phyloP scores from a whole-genome alignment of 2,888 invertebrate species.

The Chironomus riparius region DNA sequence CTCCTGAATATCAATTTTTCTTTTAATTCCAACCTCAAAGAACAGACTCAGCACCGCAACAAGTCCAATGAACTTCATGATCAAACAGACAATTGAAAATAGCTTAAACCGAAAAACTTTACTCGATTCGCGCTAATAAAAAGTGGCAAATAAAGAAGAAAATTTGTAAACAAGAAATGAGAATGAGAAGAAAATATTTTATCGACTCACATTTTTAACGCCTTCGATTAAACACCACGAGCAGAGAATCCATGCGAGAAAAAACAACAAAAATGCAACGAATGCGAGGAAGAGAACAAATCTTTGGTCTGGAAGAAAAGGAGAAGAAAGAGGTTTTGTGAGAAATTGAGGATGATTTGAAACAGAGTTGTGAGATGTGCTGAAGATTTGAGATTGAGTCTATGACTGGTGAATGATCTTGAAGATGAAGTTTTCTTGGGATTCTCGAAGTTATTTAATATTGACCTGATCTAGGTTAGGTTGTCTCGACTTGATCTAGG shows the following conservation, averaged over 20 bases:
- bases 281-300: not conserved
- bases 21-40: not conserved
- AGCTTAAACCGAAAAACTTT: not conserved
- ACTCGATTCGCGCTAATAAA: not conserved
- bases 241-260: not conserved
- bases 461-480: too few species aligned
- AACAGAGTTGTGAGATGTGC: too few species aligned
- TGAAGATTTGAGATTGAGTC: too few species aligned
- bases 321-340: not conserved
- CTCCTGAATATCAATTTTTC: not conserved
- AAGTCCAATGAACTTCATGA: not conserved
- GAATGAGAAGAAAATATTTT: not conserved
- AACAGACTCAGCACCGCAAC: not conserved
- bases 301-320: not conserved
- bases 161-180: not conserved
- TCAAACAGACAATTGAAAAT: not conserved
- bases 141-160: not conserved
- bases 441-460: too few species aligned
- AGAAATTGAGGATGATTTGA: not conserved
- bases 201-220: not conserved
- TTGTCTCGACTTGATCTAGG: too few species aligned
- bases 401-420: too few species aligned
- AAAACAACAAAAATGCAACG: not conserved
- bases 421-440: too few species aligned
- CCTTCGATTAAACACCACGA: not conserved